phyloP scores from a whole-genome alignment of 2,888 invertebrate species.

The Drosophila melanocephala region DNA sequence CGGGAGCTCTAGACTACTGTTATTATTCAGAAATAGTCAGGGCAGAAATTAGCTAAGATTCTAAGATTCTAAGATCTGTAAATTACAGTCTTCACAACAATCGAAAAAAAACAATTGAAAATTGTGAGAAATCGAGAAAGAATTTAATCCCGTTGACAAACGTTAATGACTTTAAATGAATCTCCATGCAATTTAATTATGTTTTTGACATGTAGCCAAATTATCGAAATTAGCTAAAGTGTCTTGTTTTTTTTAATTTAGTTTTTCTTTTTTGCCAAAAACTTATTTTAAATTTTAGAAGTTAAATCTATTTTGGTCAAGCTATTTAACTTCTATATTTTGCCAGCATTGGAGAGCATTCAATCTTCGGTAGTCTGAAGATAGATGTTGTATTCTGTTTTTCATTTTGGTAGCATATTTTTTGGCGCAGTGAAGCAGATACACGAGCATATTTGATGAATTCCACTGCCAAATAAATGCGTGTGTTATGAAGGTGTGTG shows the following conservation, averaged over 20 bases:
- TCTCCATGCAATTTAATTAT: background rate
- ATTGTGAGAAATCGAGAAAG: background rate
- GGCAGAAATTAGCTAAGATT: background rate
- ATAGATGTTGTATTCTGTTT: background rate
- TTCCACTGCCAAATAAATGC: constrained; percentile 42
- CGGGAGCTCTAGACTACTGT: no score
- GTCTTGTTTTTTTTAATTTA: background rate
- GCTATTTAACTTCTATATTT: background rate
- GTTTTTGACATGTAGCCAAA: background rate
- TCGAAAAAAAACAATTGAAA: background rate
- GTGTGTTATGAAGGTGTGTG: constrained; percentile 9
- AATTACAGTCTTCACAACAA: no score
- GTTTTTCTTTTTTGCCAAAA: background rate
- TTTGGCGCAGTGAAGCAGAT: constrained; percentile 63
- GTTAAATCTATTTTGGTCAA: background rate
- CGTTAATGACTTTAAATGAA: background rate
- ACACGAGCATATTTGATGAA: constrained; percentile 60
- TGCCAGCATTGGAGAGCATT: constrained; percentile 5
- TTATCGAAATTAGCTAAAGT: background rate
- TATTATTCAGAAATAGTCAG: background rate
- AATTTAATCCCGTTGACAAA: background rate
- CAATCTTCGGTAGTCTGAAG: background rate
- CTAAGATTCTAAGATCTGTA: no score
- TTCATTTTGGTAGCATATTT: constrained; percentile 54
- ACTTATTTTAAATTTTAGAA: no score